Conservation (phyloP, 2,888 invertebrate species). For the Latheticus oryzae region DNA sequence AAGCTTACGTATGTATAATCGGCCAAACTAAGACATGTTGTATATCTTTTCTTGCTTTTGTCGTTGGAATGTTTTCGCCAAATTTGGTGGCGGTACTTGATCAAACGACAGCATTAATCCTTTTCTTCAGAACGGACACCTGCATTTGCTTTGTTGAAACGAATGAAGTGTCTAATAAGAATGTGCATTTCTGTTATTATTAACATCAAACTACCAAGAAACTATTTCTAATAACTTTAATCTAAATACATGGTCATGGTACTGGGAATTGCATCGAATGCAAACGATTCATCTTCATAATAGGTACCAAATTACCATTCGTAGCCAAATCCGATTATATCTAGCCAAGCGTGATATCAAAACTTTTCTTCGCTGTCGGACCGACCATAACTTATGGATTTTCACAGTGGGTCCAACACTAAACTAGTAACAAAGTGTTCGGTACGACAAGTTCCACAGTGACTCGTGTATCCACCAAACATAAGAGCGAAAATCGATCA, state of each 20-base stretch:
- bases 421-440: constrained; percentile 43
- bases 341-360: constrained; percentile 28
- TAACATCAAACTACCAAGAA: constrained; percentile 6
- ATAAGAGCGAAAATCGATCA: constrained; percentile 23
- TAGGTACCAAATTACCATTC: constrained; percentile 35
- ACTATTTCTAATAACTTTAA: constrained; percentile 16
- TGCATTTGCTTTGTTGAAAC: constrained; percentile 11
- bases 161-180: no score
- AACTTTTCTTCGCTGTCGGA: constrained; percentile 34
- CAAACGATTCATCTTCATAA: constrained; percentile 38
- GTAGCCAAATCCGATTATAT: constrained; percentile 38
- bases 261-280: constrained; percentile 22
- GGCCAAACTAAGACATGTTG: constrained; percentile 9
- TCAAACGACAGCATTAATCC: constrained; percentile 8
- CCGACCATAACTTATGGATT: constrained; percentile 52
- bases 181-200: constrained; percentile 28
- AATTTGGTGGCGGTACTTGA: constrained; percentile 11
- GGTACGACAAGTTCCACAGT: constrained; percentile 23
- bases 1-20: constrained; percentile 9
- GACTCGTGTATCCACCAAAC: not conserved
- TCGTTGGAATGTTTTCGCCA: constrained; percentile 19
- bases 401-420: constrained; percentile 54
- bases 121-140: constrained; percentile 7
- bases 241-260: constrained; percentile 18
- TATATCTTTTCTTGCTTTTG: constrained; percentile 16